Evolutionary conservation across 2,797 vertebrate genomes (phyloP).

Genomic region (Saxicola maurus): DNA sequence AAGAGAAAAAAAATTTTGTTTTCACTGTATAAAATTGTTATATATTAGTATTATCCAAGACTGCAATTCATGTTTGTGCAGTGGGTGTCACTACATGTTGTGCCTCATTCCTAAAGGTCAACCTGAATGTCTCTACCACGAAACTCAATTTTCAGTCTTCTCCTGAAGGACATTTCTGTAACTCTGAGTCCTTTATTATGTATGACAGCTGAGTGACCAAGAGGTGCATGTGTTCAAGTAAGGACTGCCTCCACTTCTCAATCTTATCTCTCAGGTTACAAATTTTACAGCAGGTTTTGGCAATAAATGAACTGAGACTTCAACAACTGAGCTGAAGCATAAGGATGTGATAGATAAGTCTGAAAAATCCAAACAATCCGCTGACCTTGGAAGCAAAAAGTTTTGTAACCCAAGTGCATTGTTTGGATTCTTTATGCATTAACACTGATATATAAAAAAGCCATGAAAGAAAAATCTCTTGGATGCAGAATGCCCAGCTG

Average conservation of each 20-base stretch:
- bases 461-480: background rate
- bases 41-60: background rate
- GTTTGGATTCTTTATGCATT: slow-evolving; percentile 5
- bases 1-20: too few relatives aligned
- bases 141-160: background rate
- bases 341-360: background rate
- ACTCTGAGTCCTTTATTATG: background rate
- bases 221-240: background rate
- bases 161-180: background rate
- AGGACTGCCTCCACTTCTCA: background rate
- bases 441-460: background rate
- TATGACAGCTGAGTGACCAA: background rate
- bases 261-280: background rate
- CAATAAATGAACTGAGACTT: background rate
- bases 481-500: background rate
- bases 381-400: background rate
- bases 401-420: background rate
- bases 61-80: background rate
- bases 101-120: background rate
- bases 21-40: background rate
- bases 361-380: background rate
- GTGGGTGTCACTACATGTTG: background rate
- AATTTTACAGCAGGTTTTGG: background rate
- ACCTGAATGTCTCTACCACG: background rate
- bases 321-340: background rate